phyloP scores from a whole-genome alignment of 2,113 vertebrate species.

The Scatophagus argus region DNA sequence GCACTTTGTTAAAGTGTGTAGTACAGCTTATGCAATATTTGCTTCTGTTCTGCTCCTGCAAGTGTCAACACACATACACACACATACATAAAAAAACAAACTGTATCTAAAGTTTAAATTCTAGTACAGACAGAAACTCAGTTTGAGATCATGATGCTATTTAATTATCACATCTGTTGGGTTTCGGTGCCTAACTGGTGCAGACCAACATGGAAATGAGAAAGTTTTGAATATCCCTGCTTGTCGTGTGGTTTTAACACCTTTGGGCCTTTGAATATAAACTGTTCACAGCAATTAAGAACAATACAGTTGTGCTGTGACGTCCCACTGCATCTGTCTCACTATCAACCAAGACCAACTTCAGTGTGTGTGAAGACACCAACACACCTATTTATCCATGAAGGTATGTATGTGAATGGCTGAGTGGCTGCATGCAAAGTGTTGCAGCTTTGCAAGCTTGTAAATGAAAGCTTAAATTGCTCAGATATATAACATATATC shows the following conservation, averaged over 20 bases:
- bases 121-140: background rate
- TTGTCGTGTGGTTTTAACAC: slow-evolving; percentile 53
- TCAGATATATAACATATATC: background rate
- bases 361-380: background rate
- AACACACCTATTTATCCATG: background rate
- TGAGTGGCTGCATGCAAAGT: background rate
- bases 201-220: slow-evolving; percentile 21
- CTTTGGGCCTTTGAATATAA: background rate
- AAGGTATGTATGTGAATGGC: background rate
- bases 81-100: background rate
- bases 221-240: slow-evolving; percentile 13
- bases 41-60: background rate
- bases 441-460: background rate
- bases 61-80: background rate
- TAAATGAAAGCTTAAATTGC: background rate
- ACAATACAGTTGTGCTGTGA: background rate
- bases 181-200: background rate
- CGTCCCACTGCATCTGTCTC: background rate
- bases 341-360: background rate
- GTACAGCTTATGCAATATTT: background rate
- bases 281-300: background rate
- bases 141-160: background rate
- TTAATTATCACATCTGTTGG: background rate
- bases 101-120: background rate
- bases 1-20: background rate